A percentile compares a stretch with the other conserved stretches of the same genome.
Evolutionary conservation across 2,888 invertebrate species (phyloP).

Genomic region (Plebejus argus): DNA sequence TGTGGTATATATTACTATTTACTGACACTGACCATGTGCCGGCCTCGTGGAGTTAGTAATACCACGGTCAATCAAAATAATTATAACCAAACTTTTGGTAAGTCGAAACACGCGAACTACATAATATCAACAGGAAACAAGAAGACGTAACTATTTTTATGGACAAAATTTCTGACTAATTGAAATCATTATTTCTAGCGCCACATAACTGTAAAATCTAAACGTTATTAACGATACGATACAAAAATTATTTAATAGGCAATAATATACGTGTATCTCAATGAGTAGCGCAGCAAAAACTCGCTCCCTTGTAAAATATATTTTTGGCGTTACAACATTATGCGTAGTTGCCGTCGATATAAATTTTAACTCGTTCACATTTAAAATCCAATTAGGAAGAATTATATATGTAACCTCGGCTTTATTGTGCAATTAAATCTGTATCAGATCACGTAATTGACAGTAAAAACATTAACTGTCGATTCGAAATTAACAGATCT

Average conservation of each 20-base stretch:
- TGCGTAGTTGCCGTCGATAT: not conserved
- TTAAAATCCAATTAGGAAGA: slow-evolving; percentile 11
- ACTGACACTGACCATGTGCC: slow-evolving; percentile 31
- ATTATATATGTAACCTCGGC: slow-evolving; percentile 5
- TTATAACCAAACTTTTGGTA: slow-evolving; percentile 28
- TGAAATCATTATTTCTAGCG: too few species aligned
- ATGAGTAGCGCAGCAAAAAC: too few species aligned
- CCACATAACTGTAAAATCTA: too few species aligned
- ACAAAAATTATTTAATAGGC: too few species aligned
- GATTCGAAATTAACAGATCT: not conserved
- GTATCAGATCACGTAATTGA: not conserved
- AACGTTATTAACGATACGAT: too few species aligned
- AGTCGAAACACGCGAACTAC: not conserved
- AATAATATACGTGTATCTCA: too few species aligned
- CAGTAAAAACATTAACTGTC: not conserved
- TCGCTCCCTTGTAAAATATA: too few species aligned
- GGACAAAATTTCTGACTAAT: too few species aligned
- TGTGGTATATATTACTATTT: slow-evolving; percentile 4
- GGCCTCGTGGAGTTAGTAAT: slow-evolving; percentile 31
- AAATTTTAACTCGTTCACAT: not conserved
- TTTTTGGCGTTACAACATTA: not conserved
- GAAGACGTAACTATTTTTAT: too few species aligned
- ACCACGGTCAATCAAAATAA: slow-evolving; percentile 30
- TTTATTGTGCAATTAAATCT: slow-evolving; percentile 2
- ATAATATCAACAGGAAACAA: not conserved